Evolutionary conservation across 2,113 vertebrate species (phyloP), one percentile per base, ranked within the genome.

Genomic region (Brevimyrus niger): DNA sequence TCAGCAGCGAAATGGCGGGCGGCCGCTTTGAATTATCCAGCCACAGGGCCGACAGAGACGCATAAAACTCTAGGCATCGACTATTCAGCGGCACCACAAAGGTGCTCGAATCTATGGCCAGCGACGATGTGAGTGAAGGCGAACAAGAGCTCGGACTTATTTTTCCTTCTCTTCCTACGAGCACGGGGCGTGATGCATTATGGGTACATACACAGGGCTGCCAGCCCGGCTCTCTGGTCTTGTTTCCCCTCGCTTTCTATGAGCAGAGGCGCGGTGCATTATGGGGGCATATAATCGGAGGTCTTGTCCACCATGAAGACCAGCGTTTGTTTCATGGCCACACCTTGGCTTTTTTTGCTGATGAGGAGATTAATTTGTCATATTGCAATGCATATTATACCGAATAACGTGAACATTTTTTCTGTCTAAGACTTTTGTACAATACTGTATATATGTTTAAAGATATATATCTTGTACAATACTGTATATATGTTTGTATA

Each of bases 1-100:
- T 87, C 19, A 87, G 87, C 35, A 61, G 55, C 87, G 58, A 65
- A 92, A 94, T 89, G 87, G 92, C 91, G 92, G 94, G 92, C 93
- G 69, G 87, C 44, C 48, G 90, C 87, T 84, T 86, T 80, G 80
- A 61, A 87, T 91, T 42, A 53, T 19, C 47, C 73, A 55, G 47
- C 47, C 47, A 44, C 69, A 42, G 51, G 31, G 27, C 73, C 13
- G 47, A 55, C 15, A 82, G 31, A 87, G 35, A 42, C 13, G 6
- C 23, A n/a, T 47, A 47, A n/a, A 83, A n/a, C 23, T 19, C 31
- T 58, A n/a, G 8, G 38, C 80, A 58, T 58, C 55, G 38, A 80
- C 80, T 84, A 44, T 21, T 53, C 10, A 5, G 38, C 17, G 21
- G 55, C 58, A 61, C 53, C 48, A 27, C 85, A 38, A 31, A 15